Evolutionary conservation across 2,113 vertebrate species (phyloP).

Genomic region (Syngnathus floridae): DNA sequence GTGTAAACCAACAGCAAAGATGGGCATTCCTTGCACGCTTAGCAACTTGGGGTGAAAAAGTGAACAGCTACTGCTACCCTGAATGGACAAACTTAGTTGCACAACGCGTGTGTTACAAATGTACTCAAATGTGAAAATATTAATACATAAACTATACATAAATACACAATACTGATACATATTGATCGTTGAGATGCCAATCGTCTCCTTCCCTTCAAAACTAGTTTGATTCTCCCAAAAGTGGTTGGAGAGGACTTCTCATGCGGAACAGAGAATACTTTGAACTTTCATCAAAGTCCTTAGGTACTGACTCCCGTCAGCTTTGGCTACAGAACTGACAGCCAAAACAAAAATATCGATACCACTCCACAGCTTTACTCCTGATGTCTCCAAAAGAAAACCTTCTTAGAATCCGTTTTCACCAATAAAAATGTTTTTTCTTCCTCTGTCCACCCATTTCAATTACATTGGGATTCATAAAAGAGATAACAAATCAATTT

Average conservation of each 20-base stretch:
- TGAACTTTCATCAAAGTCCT: constrained; percentile 23
- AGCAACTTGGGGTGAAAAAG: too few relatives aligned
- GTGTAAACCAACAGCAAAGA: too few relatives aligned
- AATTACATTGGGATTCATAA: constrained; percentile 22
- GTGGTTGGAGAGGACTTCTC: constrained; percentile 33
- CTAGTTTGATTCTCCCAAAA: constrained; percentile 10
- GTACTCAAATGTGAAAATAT: too few relatives aligned
- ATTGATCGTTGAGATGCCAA: not conserved
- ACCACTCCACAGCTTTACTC: constrained; percentile 51
- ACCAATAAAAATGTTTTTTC: constrained; percentile 39
- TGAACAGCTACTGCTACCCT: too few relatives aligned
- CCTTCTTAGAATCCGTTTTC: constrained; percentile 40
- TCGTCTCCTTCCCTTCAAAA: not conserved
- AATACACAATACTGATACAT: too few relatives aligned
- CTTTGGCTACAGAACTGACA: constrained; percentile 49
- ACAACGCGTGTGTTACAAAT: too few relatives aligned
- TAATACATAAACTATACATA: too few relatives aligned
- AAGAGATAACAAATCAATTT: constrained; percentile 37
- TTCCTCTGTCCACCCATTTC: constrained; percentile 17
- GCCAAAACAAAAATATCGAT: constrained; percentile 31
- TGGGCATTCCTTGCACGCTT: too few relatives aligned
- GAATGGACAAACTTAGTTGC: too few relatives aligned
- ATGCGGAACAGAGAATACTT: constrained; percentile 43
- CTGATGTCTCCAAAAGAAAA: constrained; percentile 31
- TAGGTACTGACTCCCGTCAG: constrained; percentile 34